Percentiles rank a stretch among this genome's conserved stretches.
Conservation (phyloP, 1,140 invertebrate species). For the Leptestheria dahalacensis region DNA sequence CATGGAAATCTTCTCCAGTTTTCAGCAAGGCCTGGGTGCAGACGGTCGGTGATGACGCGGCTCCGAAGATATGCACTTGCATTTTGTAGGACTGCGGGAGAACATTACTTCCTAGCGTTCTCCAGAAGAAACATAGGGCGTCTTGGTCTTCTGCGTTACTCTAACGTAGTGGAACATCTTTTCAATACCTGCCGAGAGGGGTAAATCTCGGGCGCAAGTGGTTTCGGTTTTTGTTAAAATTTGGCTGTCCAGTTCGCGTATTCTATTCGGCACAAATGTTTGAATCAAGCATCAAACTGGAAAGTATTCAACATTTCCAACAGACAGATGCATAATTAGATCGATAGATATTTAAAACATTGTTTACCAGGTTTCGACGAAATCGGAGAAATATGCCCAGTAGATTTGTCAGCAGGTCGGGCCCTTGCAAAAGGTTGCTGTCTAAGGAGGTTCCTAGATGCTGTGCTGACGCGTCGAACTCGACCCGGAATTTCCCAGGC, state of each 20-base stretch:
- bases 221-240: too few relatives aligned
- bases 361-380: conserved; percentile 1
- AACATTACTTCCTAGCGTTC: background rate
- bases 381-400: conserved; percentile 9
- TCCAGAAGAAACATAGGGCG: conserved; percentile 13
- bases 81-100: conserved; percentile 9
- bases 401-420: conserved; percentile 11
- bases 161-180: conserved; percentile 17
- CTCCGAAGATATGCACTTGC: conserved; percentile 16
- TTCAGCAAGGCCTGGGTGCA: background rate
- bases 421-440: conserved; percentile 14
- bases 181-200: conserved; percentile 14
- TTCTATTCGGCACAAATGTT: too few relatives aligned
- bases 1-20: background rate
- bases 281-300: too few relatives aligned
- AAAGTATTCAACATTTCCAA: too few relatives aligned
- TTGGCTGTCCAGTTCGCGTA: too few relatives aligned
- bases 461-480: conserved; percentile 28
- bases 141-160: conserved; percentile 1
- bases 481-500: conserved; percentile 24
- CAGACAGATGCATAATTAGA: too few relatives aligned
- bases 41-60: conserved; percentile 15
- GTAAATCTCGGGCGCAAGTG: too few relatives aligned
- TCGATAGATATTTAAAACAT: too few relatives aligned
- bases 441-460: conserved; percentile 5